Conservation (phyloP, 1,140 invertebrate genomes). For the Drosophila pectinifera region DNA sequence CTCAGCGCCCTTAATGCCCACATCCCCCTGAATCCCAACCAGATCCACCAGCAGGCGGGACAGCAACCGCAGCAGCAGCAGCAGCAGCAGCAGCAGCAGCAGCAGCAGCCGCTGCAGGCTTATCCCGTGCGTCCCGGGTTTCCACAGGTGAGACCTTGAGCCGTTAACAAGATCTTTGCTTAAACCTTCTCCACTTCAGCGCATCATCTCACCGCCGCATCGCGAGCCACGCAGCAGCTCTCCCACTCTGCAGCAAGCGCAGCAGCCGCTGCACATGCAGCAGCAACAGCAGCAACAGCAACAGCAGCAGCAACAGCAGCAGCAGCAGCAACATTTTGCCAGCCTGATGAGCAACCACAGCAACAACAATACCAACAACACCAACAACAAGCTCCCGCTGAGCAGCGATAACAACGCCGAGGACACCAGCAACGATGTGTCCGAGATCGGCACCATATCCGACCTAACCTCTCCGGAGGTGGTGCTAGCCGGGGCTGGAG, state of each 20-base stretch:
- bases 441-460: slow-evolving; percentile 84
- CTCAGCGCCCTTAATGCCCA: slow-evolving; percentile 6
- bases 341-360: slow-evolving; percentile 53
- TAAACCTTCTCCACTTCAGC: slow-evolving; percentile 35
- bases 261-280: slow-evolving; percentile 36
- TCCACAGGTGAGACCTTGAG: slow-evolving; percentile 87
- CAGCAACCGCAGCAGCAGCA: slow-evolving; percentile 47
- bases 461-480: slow-evolving; percentile 79
- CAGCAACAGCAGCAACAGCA: slow-evolving; percentile 52
- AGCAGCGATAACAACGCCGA: slow-evolving; percentile 80
- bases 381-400: slow-evolving; percentile 44
- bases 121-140: slow-evolving; percentile 90
- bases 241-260: slow-evolving; percentile 53
- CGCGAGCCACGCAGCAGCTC: slow-evolving; percentile 64
- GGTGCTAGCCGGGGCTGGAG: slow-evolving; percentile 25
- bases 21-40: slow-evolving; percentile 41
- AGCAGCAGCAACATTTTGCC: slow-evolving; percentile 43
- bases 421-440: slow-evolving; percentile 84
- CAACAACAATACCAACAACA: slow-evolving; percentile 55
- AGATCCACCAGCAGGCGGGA: slow-evolving; percentile 21
- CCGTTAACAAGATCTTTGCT: too few relatives aligned
- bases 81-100: slow-evolving; percentile 58
- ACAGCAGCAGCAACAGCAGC: slow-evolving; percentile 37
- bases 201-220: slow-evolving; percentile 77
- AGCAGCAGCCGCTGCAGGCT: slow-evolving; percentile 56